These are phyloP conservation scores for Megaustenia siamemsis DNA, from an alignment of 2,888 invertebrate genomes.

Conservation along the genomic window DNA sequence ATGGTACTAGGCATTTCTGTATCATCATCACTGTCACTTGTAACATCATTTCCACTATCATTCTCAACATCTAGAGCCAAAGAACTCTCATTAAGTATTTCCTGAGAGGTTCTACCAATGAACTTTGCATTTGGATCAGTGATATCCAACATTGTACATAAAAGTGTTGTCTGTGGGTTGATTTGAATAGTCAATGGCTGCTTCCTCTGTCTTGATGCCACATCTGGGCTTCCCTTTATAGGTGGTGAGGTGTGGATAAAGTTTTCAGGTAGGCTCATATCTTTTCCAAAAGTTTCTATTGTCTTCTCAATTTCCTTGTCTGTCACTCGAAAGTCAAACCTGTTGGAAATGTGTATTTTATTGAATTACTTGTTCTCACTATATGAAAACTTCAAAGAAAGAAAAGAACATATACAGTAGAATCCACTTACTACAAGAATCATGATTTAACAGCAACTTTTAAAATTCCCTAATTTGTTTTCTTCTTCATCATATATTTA, in stretches of 20 bases:
- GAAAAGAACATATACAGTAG: too few species aligned
- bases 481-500: too few species aligned
- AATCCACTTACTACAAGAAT: too few species aligned
- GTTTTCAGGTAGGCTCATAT: constrained; percentile 87
- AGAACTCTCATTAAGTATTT: constrained; percentile 37
- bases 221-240: constrained; percentile 77
- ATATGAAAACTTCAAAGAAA: too few species aligned
- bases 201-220: constrained; percentile 50
- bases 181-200: constrained; percentile 58
- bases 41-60: constrained; percentile 31
- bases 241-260: constrained; percentile 88
- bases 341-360: constrained; percentile 75
- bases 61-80: constrained; percentile 14
- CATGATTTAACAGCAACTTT: too few species aligned
- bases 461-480: too few species aligned
- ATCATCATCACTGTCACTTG: constrained; percentile 16
- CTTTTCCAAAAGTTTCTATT: constrained; percentile 84
- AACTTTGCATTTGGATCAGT: constrained; percentile 86
- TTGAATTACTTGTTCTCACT: background rate
- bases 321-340: constrained; percentile 88
- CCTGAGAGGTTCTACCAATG: constrained; percentile 61
- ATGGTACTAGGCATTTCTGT: constrained; percentile 52
- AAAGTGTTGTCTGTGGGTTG: constrained; percentile 82
- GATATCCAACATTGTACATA: constrained; percentile 84
- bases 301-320: constrained; percentile 87